Conservation (phyloP, 2,797 vertebrate genomes). For the Moxostoma hubbsi region DNA sequence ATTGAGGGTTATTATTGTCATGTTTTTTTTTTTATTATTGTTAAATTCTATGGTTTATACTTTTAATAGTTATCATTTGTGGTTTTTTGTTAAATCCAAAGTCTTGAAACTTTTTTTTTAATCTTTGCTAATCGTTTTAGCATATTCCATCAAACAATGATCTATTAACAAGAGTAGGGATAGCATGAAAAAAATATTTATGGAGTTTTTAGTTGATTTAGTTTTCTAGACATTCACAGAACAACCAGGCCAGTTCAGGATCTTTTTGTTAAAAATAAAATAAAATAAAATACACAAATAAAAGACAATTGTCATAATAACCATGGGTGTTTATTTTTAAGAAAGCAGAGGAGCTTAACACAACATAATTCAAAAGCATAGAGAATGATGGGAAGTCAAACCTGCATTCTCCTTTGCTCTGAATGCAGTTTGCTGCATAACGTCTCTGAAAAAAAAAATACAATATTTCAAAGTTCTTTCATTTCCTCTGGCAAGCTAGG, state of each 20-base stretch:
- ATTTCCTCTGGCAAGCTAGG: constrained; percentile 35
- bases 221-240: constrained; percentile 5
- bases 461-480: constrained; percentile 39
- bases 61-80: no score
- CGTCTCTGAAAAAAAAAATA: constrained; percentile 6
- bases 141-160: background rate
- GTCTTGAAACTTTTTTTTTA: no score
- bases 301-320: constrained; percentile 16
- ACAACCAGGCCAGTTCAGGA: constrained; percentile 3
- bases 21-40: no score
- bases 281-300: background rate
- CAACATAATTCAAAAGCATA: constrained; percentile 45
- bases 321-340: constrained; percentile 30
- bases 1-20: no score
- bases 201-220: background rate
- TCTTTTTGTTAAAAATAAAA: background rate
- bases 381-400: constrained; percentile 34
- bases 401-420: constrained; percentile 22
- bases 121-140: no score
- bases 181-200: background rate
- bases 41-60: no score
- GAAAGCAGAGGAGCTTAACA: constrained; percentile 41
- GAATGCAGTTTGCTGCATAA: constrained; percentile 14
- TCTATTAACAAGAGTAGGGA: background rate
- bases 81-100: no score